Conservation (phyloP, 2,797 vertebrate genomes). For the Gastrophryne carolinensis region DNA sequence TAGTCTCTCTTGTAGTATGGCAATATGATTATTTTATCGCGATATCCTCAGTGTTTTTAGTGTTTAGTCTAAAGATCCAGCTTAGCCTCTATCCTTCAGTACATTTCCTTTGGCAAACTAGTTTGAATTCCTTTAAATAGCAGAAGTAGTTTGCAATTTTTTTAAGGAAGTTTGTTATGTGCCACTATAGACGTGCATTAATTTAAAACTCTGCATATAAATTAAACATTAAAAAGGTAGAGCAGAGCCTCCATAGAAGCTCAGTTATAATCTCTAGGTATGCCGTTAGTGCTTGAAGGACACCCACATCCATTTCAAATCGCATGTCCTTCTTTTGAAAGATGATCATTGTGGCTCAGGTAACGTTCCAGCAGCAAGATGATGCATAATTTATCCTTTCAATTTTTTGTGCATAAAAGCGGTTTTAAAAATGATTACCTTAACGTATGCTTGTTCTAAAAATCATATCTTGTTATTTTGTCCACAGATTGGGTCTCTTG, state of each 20-base stretch:
- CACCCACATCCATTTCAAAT: conserved; percentile 66
- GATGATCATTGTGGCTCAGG: conserved; percentile 69
- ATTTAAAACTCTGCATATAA: conserved; percentile 71
- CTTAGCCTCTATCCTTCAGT: conserved; percentile 55
- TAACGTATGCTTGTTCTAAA: conserved; percentile 44
- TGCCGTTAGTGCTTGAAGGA: conserved; percentile 65
- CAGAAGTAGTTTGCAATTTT: conserved; percentile 55
- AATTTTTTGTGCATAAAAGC: conserved; percentile 42
- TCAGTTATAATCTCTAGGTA: conserved; percentile 67
- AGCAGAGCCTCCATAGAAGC: conserved; percentile 58
- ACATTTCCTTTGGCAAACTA: conserved; percentile 61
- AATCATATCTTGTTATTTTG: conserved; percentile 23
- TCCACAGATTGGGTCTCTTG: conserved; percentile 90
- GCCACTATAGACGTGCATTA: conserved; percentile 60
- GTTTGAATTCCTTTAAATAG: conserved; percentile 63
- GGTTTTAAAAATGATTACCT: neutral
- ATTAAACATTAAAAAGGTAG: conserved; percentile 73
- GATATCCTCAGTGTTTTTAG: no score
- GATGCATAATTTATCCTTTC: conserved; percentile 75
- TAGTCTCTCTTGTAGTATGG: no score
- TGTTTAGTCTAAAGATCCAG: no score
- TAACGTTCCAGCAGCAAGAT: conserved; percentile 67
- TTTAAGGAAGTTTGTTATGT: conserved; percentile 50
- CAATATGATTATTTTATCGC: no score
- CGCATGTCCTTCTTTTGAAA: conserved; percentile 72